Conservation (phyloP, 2,888 invertebrate species). For the Synanthedon andrenaeformis region DNA sequence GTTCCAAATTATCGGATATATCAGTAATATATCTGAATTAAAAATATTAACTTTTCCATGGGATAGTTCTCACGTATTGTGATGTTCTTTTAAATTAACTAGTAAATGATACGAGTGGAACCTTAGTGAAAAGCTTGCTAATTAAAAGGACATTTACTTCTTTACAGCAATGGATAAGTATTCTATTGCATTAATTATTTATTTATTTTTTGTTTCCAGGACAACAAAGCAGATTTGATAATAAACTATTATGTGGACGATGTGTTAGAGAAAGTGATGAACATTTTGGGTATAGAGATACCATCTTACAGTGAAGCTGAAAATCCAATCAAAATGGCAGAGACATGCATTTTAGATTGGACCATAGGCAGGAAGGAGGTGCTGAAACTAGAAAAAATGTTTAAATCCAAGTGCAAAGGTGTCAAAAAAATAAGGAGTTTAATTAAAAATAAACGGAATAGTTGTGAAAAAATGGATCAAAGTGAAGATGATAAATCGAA, state of each 20-base stretch:
- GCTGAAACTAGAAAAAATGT: conserved; percentile 72
- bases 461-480: conserved; percentile 12
- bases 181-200: too few relatives aligned
- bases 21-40: too few relatives aligned
- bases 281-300: conserved; percentile 78
- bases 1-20: too few relatives aligned
- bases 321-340: conserved; percentile 75
- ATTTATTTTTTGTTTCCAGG: conserved; percentile 67
- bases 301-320: conserved; percentile 74
- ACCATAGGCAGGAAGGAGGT: conserved; percentile 74
- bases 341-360: conserved; percentile 74
- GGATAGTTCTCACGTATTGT: too few relatives aligned
- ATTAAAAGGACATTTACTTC: too few relatives aligned
- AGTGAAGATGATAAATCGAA: conserved; percentile 30
- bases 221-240: conserved; percentile 89
- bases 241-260: conserved; percentile 92
- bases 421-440: conserved; percentile 53
- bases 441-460: conserved; percentile 40
- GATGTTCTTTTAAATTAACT: too few relatives aligned
- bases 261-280: conserved; percentile 80
- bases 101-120: too few relatives aligned
- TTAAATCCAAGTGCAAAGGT: conserved; percentile 56
- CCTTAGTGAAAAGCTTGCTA: too few relatives aligned
- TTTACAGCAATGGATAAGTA: too few relatives aligned
- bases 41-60: too few relatives aligned